These are phyloP conservation scores for Pollimyrus isidori DNA, from an alignment of 2,113 vertebrate species.

Conservation along the genomic window DNA sequence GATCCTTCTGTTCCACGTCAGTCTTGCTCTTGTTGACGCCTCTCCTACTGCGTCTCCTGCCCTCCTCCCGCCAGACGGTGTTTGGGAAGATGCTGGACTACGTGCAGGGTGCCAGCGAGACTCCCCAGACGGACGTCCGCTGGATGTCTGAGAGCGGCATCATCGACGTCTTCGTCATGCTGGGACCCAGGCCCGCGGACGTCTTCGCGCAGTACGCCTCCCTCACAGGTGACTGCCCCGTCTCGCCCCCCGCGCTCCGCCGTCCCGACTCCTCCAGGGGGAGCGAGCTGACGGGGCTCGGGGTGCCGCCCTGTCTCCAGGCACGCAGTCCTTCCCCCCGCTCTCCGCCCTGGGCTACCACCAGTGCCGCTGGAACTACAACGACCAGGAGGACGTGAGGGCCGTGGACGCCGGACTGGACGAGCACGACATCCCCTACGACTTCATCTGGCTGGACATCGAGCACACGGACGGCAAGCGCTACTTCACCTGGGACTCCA, in stretches of 20 bases:
- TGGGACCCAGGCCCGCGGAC: slow-evolving; percentile 68
- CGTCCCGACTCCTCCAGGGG: background rate
- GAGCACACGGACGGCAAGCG: slow-evolving; percentile 90
- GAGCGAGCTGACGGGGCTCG: background rate
- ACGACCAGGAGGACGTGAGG: slow-evolving; percentile 81
- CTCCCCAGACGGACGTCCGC: slow-evolving; percentile 79
- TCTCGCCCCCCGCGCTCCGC: background rate
- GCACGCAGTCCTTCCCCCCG: slow-evolving; percentile 83
- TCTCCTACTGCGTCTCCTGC: background rate
- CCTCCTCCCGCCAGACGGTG: slow-evolving; percentile 62
- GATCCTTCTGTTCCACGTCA: background rate
- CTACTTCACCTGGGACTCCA: slow-evolving; percentile 91
- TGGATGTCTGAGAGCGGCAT: slow-evolving; percentile 93
- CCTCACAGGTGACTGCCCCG: slow-evolving; percentile 66
- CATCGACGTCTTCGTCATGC: slow-evolving; percentile 78
- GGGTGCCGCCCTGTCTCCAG: slow-evolving; percentile 42
- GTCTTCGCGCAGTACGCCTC: slow-evolving; percentile 76
- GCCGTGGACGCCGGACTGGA: slow-evolving; percentile 74
- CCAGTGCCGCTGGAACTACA: slow-evolving; percentile 96
- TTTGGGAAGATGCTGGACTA: slow-evolving; percentile 86
- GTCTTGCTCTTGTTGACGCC: background rate
- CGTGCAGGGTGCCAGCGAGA: slow-evolving; percentile 79
- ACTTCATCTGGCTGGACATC: slow-evolving; percentile 91
- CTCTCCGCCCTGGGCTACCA: slow-evolving; percentile 78
- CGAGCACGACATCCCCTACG: slow-evolving; percentile 78